A percentile compares a stretch with the other conserved stretches of the same genome.
Conservation (phyloP, 2,113 vertebrate species). For the Pterocles gutturalis region DNA sequence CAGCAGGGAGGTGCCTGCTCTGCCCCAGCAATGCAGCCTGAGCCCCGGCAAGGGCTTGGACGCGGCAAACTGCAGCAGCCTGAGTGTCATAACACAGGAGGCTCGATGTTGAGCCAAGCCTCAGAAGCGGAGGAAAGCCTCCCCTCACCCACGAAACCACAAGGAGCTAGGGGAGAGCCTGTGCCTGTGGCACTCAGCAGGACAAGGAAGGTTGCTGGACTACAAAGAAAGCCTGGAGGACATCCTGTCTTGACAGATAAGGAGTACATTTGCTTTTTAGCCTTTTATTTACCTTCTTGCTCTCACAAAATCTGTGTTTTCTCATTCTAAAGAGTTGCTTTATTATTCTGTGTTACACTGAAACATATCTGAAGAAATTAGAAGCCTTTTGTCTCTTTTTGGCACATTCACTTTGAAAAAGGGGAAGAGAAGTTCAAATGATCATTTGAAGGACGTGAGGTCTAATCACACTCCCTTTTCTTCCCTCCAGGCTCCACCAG, state of each 20-base stretch:
- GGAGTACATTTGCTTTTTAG: not conserved
- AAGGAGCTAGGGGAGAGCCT: not conserved
- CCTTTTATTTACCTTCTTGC: not conserved
- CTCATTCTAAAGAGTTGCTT: not conserved
- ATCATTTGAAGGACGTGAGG: not conserved
- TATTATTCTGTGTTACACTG: not conserved
- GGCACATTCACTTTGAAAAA: not conserved
- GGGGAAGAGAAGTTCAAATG: not conserved
- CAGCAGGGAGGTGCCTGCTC: not conserved
- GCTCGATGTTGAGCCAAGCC: not conserved
- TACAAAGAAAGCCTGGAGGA: not conserved
- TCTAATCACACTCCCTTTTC: not conserved
- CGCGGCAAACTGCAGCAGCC: not conserved
- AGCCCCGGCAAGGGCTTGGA: rapidly evolving
- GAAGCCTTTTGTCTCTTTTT: not conserved
- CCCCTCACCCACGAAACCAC: not conserved
- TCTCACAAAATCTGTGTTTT: not conserved
- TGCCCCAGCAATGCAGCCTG: not conserved
- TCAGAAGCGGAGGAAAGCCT: not conserved
- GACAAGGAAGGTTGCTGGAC: not conserved
- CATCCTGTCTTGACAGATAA: not conserved
- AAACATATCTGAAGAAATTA: not conserved
- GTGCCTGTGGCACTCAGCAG: not conserved
- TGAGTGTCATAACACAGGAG: rapidly evolving
- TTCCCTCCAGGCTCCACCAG: not conserved